Percentiles rank a stretch among this genome's conserved stretches.
Conservation (phyloP, 2,113 vertebrate genomes). For the Ciconia stormi region DNA sequence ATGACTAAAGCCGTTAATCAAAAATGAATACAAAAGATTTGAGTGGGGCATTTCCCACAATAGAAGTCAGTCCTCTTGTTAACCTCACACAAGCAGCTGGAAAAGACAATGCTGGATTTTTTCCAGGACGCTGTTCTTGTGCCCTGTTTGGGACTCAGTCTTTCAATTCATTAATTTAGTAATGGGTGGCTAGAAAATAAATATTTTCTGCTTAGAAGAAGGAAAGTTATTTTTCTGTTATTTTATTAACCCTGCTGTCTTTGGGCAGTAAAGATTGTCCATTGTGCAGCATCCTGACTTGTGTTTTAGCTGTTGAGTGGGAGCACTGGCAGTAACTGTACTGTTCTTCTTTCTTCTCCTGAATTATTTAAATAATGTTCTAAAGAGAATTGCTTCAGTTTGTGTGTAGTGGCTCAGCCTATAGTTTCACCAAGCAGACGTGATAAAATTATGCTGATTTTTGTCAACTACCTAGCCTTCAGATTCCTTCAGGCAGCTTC, state of each 20-base stretch:
- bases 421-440: not conserved
- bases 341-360: not conserved
- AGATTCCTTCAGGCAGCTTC: not conserved
- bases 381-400: not conserved
- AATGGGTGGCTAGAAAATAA: conserved; percentile 8
- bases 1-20: conserved; percentile 37
- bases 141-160: not conserved
- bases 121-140: not conserved
- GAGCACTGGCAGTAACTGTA: not conserved
- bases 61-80: conserved; percentile 39
- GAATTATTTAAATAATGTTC: not conserved
- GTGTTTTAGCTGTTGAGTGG: not conserved
- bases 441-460: not conserved
- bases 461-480: not conserved
- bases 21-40: conserved; percentile 59
- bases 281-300: not conserved
- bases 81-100: conserved; percentile 33
- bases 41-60: conserved; percentile 44
- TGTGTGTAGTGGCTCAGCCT: not conserved
- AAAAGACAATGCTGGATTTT: conserved; percentile 48
- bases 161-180: not conserved
- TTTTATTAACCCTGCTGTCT: not conserved
- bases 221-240: not conserved
- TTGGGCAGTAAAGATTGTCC: not conserved
- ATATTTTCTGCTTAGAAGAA: not conserved